Evolutionary conservation across 2,113 vertebrate genomes (phyloP), one percentile per base, ranked within the genome.

Genomic region (Platysternon megacephalum): DNA sequence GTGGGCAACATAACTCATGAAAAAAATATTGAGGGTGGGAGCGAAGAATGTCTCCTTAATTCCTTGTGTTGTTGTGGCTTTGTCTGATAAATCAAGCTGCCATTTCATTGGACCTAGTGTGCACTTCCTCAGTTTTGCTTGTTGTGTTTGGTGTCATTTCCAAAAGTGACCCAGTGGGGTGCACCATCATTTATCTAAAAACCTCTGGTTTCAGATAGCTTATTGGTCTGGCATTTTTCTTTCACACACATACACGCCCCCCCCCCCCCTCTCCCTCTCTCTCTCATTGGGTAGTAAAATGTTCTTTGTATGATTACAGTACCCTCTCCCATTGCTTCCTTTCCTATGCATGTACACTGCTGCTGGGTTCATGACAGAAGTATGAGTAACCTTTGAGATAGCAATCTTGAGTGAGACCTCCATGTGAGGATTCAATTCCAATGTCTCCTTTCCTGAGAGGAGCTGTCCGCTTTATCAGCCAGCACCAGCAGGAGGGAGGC

Each of bases 401-500:
- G 79, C 44, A 91, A 86, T 95, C 95, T 90, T 21, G 0, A 94
- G 79, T 8, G 42, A n/a, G 94, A 93, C 88, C 91, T 94, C 82
- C 0, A 0, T 4, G 0, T 46, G 5, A 92, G 92, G 88, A 89
- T 86, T 96, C 87, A 13, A 61, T 97, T 86, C 95, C 95, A 7
- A 0, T 4, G 9, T 84, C 92, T 48, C 85, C 49, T 55, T 32
- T 81, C 92, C 94, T 3, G 10, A 88, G 85, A 88, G 16, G 91
- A 93, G 92, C 97, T 91, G 95, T 96, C 29, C 1, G 68, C 93
- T 97, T 98, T 98, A 98, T 98, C 97, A 98, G 97, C 92, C 94
- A 2, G 22, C 13, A 1, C 94, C 96, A 95, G 97, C 92, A 93
- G 96, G 74, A 8, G 82, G 91, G 94, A 94, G 94, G 84, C 56